Conservation (phyloP, 2,113 vertebrate genomes). For the Tragelaphus buxtoni region DNA sequence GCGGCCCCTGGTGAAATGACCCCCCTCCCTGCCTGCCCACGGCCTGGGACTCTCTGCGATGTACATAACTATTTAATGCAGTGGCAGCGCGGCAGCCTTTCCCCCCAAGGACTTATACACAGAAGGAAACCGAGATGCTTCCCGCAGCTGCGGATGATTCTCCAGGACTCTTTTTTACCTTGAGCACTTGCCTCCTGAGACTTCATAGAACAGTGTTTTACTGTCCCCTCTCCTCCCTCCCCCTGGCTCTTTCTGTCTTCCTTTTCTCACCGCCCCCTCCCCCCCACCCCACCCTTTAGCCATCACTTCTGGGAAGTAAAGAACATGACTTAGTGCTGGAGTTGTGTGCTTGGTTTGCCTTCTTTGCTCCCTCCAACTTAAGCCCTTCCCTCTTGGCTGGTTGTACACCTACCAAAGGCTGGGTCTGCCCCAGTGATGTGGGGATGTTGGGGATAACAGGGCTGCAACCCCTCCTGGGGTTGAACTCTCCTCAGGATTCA, state of each 20-base stretch:
- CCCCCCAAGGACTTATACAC: constrained; percentile 72
- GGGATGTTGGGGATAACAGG: not conserved
- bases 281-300: not conserved
- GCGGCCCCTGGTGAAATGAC: constrained; percentile 94
- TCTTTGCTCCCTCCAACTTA: not conserved
- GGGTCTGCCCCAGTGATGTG: not conserved
- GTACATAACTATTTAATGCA: constrained; percentile 80
- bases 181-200: constrained; percentile 75
- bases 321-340: constrained; percentile 70
- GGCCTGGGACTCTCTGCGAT: constrained; percentile 71
- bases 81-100: constrained; percentile 52
- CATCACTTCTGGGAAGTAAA: constrained; percentile 76
- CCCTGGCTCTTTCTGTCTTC: constrained; percentile 51
- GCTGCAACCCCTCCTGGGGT: not conserved
- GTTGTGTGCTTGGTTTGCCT: constrained; percentile 47
- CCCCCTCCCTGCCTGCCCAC: constrained; percentile 36
- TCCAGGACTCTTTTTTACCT: constrained; percentile 77
- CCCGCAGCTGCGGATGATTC: constrained; percentile 60
- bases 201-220: constrained; percentile 69
- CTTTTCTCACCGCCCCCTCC: not conserved
- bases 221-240: constrained; percentile 29
- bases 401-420: not conserved
- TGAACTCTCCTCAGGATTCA: not conserved
- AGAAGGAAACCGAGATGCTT: constrained; percentile 62
- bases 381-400: not conserved